phyloP scores from a whole-genome alignment of 2,888 invertebrate genomes.

The Strigamia transsilvanica region DNA sequence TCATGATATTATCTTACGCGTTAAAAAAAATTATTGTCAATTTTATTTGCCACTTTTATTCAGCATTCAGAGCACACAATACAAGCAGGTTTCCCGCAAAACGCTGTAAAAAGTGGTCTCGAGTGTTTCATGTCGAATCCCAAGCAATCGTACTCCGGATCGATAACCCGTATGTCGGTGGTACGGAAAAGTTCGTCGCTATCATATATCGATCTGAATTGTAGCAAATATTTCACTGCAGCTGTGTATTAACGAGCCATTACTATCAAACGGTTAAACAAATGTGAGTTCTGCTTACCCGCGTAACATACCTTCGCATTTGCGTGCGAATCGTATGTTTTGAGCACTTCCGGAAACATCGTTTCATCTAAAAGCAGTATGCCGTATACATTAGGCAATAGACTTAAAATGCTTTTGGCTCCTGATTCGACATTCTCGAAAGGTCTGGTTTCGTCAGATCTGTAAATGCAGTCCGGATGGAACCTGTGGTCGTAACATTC shows the following conservation, averaged over 20 bases:
- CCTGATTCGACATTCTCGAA: neutral
- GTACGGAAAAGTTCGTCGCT: neutral
- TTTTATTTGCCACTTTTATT: too few relatives aligned
- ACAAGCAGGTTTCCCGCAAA: neutral
- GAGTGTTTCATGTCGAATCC: too few relatives aligned
- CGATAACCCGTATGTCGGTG: neutral
- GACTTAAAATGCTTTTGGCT: neutral
- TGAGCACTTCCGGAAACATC: neutral
- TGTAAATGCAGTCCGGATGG: neutral
- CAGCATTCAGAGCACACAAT: neutral
- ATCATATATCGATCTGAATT: neutral
- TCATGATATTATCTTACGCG: too few relatives aligned
- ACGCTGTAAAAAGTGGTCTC: neutral
- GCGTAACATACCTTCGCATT: neutral
- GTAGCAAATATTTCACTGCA: neutral
- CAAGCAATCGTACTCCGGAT: neutral
- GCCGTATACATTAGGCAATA: neutral
- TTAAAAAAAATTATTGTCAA: too few relatives aligned
- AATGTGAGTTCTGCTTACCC: neutral
- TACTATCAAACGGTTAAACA: too few relatives aligned
- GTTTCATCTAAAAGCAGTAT: neutral
- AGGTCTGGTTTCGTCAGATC: neutral
- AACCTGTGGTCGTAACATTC: neutral
- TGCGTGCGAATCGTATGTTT: neutral
- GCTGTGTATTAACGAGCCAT: neutral